phyloP scores from a whole-genome alignment of 53 echinoderm and acorn worm species.

The Patiria pectinifera region DNA sequence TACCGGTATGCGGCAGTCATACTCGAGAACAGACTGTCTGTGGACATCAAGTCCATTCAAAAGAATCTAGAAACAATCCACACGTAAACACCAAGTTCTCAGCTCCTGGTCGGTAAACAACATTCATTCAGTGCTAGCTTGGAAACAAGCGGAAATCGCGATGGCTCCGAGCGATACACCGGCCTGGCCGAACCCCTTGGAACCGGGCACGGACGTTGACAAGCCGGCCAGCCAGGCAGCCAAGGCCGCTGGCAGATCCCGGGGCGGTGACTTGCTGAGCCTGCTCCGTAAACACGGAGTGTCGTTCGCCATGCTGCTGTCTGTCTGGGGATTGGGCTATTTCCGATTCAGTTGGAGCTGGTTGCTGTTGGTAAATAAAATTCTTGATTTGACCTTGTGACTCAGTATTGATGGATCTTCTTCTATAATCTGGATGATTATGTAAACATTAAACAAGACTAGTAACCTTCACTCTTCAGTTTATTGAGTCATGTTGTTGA shows the following conservation, averaged over 20 bases:
- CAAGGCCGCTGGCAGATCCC: neutral
- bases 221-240: neutral
- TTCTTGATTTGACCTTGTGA: neutral
- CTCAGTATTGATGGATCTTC: too few species aligned
- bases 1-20: too few species aligned
- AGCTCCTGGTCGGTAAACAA: too few species aligned
- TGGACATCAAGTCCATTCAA: too few species aligned
- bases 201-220: conserved; percentile 50
- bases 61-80: too few species aligned
- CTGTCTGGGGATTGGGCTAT: conserved; percentile 88
- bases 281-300: conserved; percentile 75
- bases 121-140: neutral
- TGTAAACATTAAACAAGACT: too few species aligned
- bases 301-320: conserved; percentile 71
- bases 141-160: neutral
- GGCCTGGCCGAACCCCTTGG: conserved; percentile 33
- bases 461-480: too few species aligned
- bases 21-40: too few species aligned
- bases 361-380: conserved; percentile 72
- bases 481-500: too few species aligned
- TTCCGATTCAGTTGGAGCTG: conserved; percentile 86
- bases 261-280: conserved; percentile 49
- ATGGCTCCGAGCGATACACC: conserved; percentile 5
- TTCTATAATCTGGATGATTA: too few species aligned
- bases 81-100: too few species aligned